These are phyloP conservation scores for Strigops habroptila DNA, from an alignment of 2,113 vertebrate species.

Conservation along the genomic window DNA sequence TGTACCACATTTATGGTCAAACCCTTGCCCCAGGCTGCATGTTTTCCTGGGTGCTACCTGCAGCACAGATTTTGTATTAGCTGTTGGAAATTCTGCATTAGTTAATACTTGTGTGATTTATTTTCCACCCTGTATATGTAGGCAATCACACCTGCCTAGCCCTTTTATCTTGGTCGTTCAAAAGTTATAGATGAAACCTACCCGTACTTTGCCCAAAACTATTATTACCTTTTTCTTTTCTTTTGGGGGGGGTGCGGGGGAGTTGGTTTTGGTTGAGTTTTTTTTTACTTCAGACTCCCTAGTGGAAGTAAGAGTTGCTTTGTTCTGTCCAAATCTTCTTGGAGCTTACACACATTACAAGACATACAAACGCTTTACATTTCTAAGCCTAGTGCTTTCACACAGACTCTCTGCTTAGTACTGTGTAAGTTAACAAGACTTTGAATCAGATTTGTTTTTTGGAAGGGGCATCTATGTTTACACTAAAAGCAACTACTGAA, in stretches of 20 bases:
- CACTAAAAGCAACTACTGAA: neutral
- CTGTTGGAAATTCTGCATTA: neutral
- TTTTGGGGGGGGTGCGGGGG: too few species aligned
- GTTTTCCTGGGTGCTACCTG: neutral
- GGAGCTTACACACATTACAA: neutral
- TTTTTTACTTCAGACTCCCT: too few species aligned
- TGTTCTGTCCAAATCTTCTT: neutral
- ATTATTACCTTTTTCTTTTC: neutral
- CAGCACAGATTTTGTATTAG: neutral
- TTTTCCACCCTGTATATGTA: neutral
- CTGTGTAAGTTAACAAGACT: neutral
- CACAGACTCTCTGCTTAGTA: neutral
- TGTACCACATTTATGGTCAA: neutral
- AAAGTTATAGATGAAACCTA: neutral
- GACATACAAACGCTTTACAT: neutral
- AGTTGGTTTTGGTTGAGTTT: too few species aligned
- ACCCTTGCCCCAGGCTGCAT: neutral
- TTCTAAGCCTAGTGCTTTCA: neutral
- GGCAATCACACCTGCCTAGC: neutral
- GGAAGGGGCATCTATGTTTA: neutral
- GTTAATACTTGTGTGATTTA: neutral
- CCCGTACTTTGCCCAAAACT: neutral
- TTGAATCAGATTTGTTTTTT: neutral
- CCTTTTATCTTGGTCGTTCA: neutral
- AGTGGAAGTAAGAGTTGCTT: neutral